These are phyloP conservation scores for Lepus europaeus DNA, from an alignment of 2,113 vertebrate species.

Conservation along the genomic window DNA sequence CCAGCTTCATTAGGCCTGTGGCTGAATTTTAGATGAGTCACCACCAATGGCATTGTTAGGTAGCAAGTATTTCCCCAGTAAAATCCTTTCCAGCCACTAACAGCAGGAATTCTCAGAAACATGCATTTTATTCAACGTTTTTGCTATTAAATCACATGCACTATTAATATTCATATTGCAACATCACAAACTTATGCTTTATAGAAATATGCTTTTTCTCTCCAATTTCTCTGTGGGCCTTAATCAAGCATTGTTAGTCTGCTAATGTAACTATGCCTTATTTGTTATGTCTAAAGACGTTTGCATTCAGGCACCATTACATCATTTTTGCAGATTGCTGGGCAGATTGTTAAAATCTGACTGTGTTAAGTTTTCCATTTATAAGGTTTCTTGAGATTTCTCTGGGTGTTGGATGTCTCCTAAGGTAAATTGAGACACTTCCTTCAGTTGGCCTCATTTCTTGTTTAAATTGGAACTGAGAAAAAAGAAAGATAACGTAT, in stretches of 20 bases:
- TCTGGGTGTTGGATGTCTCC: conserved; percentile 14
- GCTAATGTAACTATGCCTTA: background rate
- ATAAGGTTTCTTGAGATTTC: conserved; percentile 44
- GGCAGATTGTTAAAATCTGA: background rate
- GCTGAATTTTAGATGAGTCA: conserved; percentile 47
- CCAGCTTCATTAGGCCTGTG: conserved; percentile 1
- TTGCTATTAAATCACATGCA: conserved; percentile 36
- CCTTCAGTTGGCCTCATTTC: background rate
- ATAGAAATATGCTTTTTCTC: background rate
- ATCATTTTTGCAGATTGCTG: conserved; percentile 17
- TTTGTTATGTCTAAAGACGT: conserved; percentile 49
- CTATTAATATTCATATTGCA: background rate
- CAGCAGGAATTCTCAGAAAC: conserved; percentile 33
- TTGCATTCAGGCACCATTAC: background rate
- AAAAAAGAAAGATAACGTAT: background rate
- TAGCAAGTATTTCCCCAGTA: background rate
- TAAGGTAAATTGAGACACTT: background rate
- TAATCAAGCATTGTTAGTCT: background rate
- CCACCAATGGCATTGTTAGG: background rate
- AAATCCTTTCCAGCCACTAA: background rate
- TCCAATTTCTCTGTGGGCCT: background rate
- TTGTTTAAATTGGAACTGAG: conserved; percentile 22
- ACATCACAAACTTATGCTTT: background rate
- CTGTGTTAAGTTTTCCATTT: background rate
- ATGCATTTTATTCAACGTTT: background rate